Conservation (phyloP, 2,113 vertebrate genomes). For the Calyptomena viridis region DNA sequence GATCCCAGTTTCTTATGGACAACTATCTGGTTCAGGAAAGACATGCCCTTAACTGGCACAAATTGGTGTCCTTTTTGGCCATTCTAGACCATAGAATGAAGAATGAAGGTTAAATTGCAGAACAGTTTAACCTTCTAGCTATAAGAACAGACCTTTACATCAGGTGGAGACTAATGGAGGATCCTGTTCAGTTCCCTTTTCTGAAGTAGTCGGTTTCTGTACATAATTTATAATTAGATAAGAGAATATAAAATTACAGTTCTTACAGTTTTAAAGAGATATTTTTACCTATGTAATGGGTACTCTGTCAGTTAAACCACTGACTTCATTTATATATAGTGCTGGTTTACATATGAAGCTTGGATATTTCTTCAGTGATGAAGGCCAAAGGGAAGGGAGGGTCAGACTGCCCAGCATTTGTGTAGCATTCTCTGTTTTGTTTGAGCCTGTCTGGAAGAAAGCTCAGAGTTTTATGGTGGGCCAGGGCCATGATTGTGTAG, state of each 20-base stretch:
- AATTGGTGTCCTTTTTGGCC: background rate
- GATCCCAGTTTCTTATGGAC: background rate
- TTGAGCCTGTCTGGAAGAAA: background rate
- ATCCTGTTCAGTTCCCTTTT: background rate
- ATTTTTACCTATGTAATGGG: background rate
- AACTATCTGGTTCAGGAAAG: background rate
- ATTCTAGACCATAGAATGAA: background rate
- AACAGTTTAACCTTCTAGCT: background rate
- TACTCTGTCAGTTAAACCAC: background rate
- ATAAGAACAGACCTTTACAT: background rate
- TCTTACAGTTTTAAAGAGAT: background rate
- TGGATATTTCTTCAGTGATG: background rate
- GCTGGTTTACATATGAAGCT: background rate
- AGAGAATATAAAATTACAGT: background rate
- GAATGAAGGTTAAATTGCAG: background rate
- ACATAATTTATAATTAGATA: slow-evolving; percentile 2
- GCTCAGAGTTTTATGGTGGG: background rate
- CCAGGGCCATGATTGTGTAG: background rate
- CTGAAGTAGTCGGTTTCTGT: background rate
- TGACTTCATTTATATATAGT: background rate
- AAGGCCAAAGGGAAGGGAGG: background rate
- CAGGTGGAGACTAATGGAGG: background rate
- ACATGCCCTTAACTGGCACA: background rate
- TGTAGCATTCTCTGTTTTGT: background rate
- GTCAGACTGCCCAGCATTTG: background rate